phyloP scores from a whole-genome alignment of 1,140 invertebrate genomes.

The Nasonia vitripennis region DNA sequence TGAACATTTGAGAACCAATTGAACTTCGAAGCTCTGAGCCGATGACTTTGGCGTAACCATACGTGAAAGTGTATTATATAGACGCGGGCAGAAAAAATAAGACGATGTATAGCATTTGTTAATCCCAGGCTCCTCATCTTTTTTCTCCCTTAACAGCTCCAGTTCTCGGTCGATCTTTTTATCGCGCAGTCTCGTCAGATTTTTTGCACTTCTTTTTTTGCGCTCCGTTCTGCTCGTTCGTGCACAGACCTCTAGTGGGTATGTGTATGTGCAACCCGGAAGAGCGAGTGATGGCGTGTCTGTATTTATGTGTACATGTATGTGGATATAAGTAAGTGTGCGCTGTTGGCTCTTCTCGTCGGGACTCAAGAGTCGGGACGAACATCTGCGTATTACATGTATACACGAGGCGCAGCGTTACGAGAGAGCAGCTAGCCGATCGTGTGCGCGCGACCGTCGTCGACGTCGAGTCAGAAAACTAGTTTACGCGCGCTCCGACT shows the following conservation, averaged over 20 bases:
- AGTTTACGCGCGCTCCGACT: conserved; percentile 23
- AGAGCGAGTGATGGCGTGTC: not conserved
- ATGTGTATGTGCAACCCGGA: not conserved
- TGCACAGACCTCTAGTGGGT: not conserved
- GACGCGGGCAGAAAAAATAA: not conserved
- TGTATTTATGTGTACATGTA: not conserved
- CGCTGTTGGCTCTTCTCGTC: not conserved
- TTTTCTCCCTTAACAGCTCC: not conserved
- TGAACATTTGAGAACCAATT: not conserved
- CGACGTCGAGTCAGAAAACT: conserved; percentile 10
- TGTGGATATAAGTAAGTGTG: too few relatives aligned
- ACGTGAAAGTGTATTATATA: not conserved
- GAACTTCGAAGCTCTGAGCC: not conserved
- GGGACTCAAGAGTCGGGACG: not conserved
- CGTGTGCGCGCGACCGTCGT: not conserved
- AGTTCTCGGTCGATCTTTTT: not conserved
- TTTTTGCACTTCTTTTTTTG: conserved; percentile 3
- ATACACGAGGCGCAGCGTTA: not conserved
- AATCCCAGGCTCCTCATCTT: not conserved
- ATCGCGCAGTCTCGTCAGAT: not conserved
- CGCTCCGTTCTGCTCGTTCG: not conserved
- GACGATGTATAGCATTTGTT: not conserved
- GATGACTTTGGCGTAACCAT: too few relatives aligned
- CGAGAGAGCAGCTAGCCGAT: not conserved
- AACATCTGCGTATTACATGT: not conserved